A percentile compares a stretch with the other conserved stretches of the same genome.
These are phyloP conservation scores for Eutrigla gurnardus DNA, from an alignment of 2,797 vertebrate species.

Conservation along the genomic window DNA sequence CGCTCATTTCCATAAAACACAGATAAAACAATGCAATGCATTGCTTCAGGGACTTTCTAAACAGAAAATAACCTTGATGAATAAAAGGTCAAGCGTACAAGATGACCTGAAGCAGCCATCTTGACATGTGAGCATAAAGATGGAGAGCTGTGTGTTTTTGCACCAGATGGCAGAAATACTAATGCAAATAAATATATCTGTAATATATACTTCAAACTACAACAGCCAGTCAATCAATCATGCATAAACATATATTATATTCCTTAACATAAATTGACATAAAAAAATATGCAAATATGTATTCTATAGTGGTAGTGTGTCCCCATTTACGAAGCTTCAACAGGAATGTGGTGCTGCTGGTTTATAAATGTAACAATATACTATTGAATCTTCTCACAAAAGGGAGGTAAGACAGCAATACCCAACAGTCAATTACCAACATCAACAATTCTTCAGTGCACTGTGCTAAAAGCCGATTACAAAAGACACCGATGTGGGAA, in stretches of 20 bases:
- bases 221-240: slow-evolving; percentile 4
- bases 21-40: slow-evolving; percentile 68
- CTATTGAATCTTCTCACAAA: slow-evolving; percentile 28
- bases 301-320: background rate
- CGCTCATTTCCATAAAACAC: slow-evolving; percentile 73
- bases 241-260: background rate
- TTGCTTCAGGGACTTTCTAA: slow-evolving; percentile 56
- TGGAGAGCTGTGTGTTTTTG: background rate
- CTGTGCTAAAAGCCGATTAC: slow-evolving; percentile 53
- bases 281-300: background rate
- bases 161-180: slow-evolving; percentile 4
- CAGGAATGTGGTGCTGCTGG: background rate
- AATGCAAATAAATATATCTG: background rate
- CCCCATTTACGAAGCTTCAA: slow-evolving; percentile 22
- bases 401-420: slow-evolving; percentile 24
- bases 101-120: slow-evolving; percentile 25
- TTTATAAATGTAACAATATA: slow-evolving; percentile 32
- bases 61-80: slow-evolving; percentile 64
- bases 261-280: no score
- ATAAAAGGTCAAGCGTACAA: slow-evolving; percentile 60
- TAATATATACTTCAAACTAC: background rate
- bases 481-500: slow-evolving; percentile 36
- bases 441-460: slow-evolving; percentile 54
- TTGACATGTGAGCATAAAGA: slow-evolving; percentile 15
- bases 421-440: slow-evolving; percentile 52